Conservation (phyloP, 2,797 vertebrate genomes). For the Yasuhikotakia modesta region DNA sequence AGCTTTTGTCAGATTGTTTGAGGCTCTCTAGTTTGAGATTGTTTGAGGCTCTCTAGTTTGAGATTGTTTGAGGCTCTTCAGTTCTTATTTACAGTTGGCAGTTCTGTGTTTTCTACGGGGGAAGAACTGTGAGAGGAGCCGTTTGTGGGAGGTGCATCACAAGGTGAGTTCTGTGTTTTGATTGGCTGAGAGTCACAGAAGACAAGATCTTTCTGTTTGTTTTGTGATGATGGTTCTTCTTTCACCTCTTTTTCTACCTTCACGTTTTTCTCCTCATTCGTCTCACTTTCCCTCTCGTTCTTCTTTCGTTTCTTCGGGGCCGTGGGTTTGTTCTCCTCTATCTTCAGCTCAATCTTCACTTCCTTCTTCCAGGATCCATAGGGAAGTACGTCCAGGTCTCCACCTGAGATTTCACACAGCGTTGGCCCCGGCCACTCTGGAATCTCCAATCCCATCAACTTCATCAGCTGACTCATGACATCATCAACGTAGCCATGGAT, state of each 20-base stretch:
- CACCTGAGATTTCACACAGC: slow-evolving; percentile 74
- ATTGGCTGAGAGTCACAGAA: slow-evolving; percentile 8
- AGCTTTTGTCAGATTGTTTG: too few species aligned
- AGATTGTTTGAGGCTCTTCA: background rate
- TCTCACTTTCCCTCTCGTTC: slow-evolving; percentile 47
- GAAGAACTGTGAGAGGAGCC: background rate
- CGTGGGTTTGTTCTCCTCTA: slow-evolving; percentile 59
- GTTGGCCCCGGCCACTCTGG: slow-evolving; percentile 86
- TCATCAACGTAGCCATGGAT: slow-evolving; percentile 91
- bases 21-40: too few species aligned
- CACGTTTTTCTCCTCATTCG: slow-evolving; percentile 4
- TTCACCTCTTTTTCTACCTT: slow-evolving; percentile 65
- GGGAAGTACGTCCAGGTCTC: slow-evolving; percentile 43
- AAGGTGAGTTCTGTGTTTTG: background rate
- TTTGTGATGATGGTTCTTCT: slow-evolving; percentile 1
- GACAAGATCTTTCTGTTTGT: background rate
- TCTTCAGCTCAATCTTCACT: slow-evolving; percentile 63
- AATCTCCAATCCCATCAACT: slow-evolving; percentile 83
- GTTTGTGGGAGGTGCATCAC: background rate
- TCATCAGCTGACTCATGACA: slow-evolving; percentile 88
- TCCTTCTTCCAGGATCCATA: slow-evolving; percentile 50
- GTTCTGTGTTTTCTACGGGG: background rate
- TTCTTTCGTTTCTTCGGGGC: slow-evolving; percentile 42
- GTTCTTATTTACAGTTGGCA: slow-evolving; percentile 17
- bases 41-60: too few species aligned